These are phyloP conservation scores for Phoeniculus purpureus DNA, from an alignment of 2,797 vertebrate genomes.

Conservation along the genomic window DNA sequence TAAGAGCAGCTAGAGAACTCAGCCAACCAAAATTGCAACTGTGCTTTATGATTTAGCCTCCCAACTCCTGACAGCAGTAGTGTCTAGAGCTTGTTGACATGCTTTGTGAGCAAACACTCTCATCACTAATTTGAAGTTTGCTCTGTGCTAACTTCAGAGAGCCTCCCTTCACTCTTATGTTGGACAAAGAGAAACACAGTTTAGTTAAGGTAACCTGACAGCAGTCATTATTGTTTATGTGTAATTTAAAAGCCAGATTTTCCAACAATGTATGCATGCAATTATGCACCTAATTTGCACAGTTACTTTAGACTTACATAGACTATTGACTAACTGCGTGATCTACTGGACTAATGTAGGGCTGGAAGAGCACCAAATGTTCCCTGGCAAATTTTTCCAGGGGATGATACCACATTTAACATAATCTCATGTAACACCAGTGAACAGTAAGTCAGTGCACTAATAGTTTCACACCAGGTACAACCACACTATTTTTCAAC, in stretches of 20 bases:
- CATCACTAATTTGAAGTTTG: background rate
- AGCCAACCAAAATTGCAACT: background rate
- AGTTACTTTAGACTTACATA: conserved; percentile 45
- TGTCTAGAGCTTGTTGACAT: background rate
- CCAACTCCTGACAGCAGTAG: background rate
- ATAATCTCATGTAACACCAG: conserved; percentile 37
- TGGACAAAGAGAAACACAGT: background rate
- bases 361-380: conserved; percentile 18
- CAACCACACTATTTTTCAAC: conserved; percentile 7
- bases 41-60: background rate
- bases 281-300: conserved; percentile 59
- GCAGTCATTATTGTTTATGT: conserved; percentile 39
- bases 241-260: conserved; percentile 62
- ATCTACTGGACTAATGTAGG: background rate
- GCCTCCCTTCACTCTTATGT: background rate
- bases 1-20: background rate
- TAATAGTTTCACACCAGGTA: conserved; percentile 32
- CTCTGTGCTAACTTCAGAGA: background rate
- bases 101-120: background rate
- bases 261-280: conserved; percentile 37
- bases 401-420: conserved; percentile 18
- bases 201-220: conserved; percentile 29
- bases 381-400: conserved; percentile 20
- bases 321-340: conserved; percentile 23
- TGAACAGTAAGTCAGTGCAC: background rate